A percentile compares a stretch with the other conserved stretches of the same genome.
Conservation (phyloP, 2,888 invertebrate genomes). For the Nymphalis c-album region DNA sequence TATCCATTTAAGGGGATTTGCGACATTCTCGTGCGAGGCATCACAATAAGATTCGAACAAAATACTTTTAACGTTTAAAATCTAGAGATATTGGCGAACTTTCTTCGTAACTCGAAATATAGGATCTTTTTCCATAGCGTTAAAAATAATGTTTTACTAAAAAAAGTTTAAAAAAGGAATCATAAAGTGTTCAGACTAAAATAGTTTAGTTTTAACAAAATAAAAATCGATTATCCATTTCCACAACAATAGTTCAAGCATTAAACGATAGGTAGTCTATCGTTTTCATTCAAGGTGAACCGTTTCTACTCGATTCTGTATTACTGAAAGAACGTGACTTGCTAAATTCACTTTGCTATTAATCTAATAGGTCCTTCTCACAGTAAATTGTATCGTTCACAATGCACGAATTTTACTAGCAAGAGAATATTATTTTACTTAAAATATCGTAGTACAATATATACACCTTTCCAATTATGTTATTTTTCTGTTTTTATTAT, state of each 20-base stretch:
- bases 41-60: slow-evolving; percentile 56
- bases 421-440: slow-evolving; percentile 17
- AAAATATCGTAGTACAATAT: slow-evolving; percentile 7
- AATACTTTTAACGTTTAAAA: slow-evolving; percentile 36
- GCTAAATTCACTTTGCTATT: slow-evolving; percentile 63
- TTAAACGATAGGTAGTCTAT: slow-evolving; percentile 40
- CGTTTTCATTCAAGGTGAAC: slow-evolving; percentile 53
- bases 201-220: background rate
- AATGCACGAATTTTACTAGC: slow-evolving; percentile 24
- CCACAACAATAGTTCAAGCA: slow-evolving; percentile 31
- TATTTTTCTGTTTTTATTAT: slow-evolving; percentile 5
- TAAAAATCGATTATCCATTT: slow-evolving; percentile 11
- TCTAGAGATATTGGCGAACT: slow-evolving; percentile 13
- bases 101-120: background rate
- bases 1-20: slow-evolving; percentile 77
- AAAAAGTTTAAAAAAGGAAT: background rate
- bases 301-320: slow-evolving; percentile 59
- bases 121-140: too few species aligned
- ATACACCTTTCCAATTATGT: slow-evolving; percentile 4
- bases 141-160: background rate
- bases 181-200: background rate
- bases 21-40: slow-evolving; percentile 62
- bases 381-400: slow-evolving; percentile 41
- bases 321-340: slow-evolving; percentile 61
- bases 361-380: slow-evolving; percentile 56